Evolutionary conservation across 2,888 invertebrate species (phyloP).

Genomic region (Apodemia duryi): DNA sequence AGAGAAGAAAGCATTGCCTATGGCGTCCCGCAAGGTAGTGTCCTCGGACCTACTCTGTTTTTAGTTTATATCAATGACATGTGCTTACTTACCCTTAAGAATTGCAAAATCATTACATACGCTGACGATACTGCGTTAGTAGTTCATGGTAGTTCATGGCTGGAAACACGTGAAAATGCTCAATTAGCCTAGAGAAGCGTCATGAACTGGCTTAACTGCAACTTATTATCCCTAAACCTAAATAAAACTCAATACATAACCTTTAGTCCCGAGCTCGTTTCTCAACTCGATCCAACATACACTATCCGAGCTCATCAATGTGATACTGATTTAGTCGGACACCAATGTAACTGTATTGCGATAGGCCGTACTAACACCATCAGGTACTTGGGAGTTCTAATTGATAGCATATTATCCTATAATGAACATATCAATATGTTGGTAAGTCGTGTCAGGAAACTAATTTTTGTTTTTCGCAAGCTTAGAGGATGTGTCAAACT

Average conservation of each 20-base stretch:
- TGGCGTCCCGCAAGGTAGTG: not conserved
- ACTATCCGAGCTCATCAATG: too few relatives aligned
- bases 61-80: too few relatives aligned
- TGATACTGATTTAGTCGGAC: too few relatives aligned
- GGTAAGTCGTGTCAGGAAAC: too few relatives aligned
- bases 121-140: not conserved
- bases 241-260: not conserved
- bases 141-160: not conserved
- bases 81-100: not conserved
- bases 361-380: not conserved
- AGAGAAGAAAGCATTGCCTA: not conserved
- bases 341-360: not conserved
- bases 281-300: not conserved
- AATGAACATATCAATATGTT: too few relatives aligned
- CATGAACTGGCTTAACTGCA: too few relatives aligned
- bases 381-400: not conserved
- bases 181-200: not conserved
- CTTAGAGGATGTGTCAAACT: too few relatives aligned
- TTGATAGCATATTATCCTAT: too few relatives aligned
- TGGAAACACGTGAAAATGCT: not conserved
- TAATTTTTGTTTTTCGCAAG: too few relatives aligned
- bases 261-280: not conserved
- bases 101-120: not conserved
- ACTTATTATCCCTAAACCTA: too few relatives aligned
- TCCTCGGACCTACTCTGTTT: not conserved